phyloP scores from a whole-genome alignment of 2,888 invertebrate species.

The Polylopha cassiicola region DNA sequence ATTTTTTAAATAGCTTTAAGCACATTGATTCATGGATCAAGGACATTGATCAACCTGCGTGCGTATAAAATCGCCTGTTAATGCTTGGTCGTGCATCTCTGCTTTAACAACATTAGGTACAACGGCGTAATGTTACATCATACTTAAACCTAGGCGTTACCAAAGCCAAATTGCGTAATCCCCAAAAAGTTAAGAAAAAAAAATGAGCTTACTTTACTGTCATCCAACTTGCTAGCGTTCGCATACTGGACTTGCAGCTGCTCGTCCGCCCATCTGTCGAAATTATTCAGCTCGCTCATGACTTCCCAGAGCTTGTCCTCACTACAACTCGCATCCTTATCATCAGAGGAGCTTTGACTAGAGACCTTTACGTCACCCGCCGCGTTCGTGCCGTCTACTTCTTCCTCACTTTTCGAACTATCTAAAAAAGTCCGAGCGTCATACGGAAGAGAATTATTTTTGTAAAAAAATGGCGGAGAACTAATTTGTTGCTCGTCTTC shows the following conservation, averaged over 20 bases:
- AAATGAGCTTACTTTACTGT: constrained; percentile 62
- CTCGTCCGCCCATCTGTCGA: constrained; percentile 68
- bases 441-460: constrained; percentile 57
- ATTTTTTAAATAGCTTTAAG: no score
- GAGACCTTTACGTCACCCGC: constrained; percentile 39
- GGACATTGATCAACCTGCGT: constrained; percentile 2
- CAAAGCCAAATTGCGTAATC: constrained; percentile 1
- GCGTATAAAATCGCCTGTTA: constrained; percentile 5
- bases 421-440: constrained; percentile 49
- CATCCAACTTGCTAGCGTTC: constrained; percentile 54
- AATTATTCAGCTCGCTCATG: constrained; percentile 61
- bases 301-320: constrained; percentile 63
- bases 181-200: not conserved
- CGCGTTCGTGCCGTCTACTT: constrained; percentile 44
- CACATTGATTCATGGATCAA: constrained; percentile 2
- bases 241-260: constrained; percentile 50
- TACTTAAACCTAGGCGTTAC: not conserved
- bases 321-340: constrained; percentile 40
- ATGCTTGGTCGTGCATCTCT: constrained; percentile 10
- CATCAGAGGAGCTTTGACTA: constrained; percentile 43
- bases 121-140: not conserved
- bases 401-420: constrained; percentile 39
- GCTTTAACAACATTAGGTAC: not conserved
- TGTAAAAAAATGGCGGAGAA: constrained; percentile 55
- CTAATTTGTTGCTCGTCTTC: constrained; percentile 42